Evolutionary conservation across 1,140 invertebrate species (phyloP), one percentile per base, ranked within the genome.

Genomic region (Teleogryllus occipitalis): DNA sequence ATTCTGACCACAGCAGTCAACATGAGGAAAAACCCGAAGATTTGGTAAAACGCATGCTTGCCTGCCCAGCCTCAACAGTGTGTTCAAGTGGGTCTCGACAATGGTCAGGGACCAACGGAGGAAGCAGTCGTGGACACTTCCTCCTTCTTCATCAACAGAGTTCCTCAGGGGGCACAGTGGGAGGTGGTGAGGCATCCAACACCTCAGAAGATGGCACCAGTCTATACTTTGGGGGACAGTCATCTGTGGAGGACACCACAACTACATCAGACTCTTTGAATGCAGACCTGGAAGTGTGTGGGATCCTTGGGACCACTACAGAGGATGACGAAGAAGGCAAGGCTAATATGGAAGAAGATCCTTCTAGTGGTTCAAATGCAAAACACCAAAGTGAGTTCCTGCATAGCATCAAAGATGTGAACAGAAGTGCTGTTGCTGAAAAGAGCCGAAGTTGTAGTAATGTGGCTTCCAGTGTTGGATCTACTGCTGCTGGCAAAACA

Each of bases 1-100:
- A 88, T 83, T 88, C 87, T 0, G 87, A 88, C 81, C 87, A 88
- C 80, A 87, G 85, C 75, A 87, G 85, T 81, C 86, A 87, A 76
- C 87, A 88, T 82, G 87, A 87, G 78, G 87, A 87, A 14, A 86
- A 87, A 81, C 86, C 87, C 7, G 87, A 88, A 83, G 87, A 88
- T 77, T 80, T 87, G 21, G 85, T 83, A 18, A 54, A 76, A 8
- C 84, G 83, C 81, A 83, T 85, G 75, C 78, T 86, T 76, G 83
- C 84, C 21, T 80, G 85, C 21, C 84, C 85, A 27, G 84, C 84
- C 10, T 83, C 82, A 76, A 82, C 84, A 47, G 54, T 10, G 18
- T 39, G 27, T 39, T 39, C 27, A 1, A 65, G 10, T 10, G 80
- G 83, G 8, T 74, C n/a, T 79, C 46, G 65, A 8, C 54, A 47